These are phyloP conservation scores for Erythrolamprus reginae DNA, from an alignment of 2,113 vertebrate species.

Conservation along the genomic window DNA sequence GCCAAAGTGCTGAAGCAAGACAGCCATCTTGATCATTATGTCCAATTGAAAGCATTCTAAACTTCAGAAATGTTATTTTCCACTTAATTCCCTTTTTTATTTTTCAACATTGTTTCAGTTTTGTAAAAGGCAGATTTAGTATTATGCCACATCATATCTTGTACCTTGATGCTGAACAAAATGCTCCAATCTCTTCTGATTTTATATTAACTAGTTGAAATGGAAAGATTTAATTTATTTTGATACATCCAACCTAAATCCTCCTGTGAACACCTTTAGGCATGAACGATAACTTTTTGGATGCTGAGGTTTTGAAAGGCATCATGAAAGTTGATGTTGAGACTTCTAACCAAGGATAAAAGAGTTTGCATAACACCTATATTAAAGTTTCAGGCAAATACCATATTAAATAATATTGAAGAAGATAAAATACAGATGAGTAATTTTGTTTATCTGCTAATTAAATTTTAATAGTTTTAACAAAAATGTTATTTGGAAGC, in stretches of 20 bases:
- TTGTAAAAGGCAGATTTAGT: background rate
- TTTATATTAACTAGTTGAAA: background rate
- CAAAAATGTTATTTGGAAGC: background rate
- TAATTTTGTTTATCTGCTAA: background rate
- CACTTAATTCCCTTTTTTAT: background rate
- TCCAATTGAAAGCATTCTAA: conserved; percentile 39
- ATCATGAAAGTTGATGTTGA: conserved; percentile 22
- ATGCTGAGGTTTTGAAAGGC: conserved; percentile 21
- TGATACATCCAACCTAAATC: background rate
- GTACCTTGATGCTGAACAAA: background rate
- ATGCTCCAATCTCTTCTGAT: background rate
- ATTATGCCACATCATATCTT: background rate
- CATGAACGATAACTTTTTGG: background rate
- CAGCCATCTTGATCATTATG: conserved; percentile 63
- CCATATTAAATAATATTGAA: background rate
- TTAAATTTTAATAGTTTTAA: background rate
- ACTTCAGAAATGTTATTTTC: background rate
- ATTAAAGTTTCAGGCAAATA: background rate
- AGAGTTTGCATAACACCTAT: background rate
- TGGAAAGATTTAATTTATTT: background rate
- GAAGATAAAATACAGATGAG: background rate
- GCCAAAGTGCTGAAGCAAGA: conserved; percentile 74
- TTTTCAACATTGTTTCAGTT: conserved; percentile 20
- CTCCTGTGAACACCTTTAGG: background rate
- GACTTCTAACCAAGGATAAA: background rate